A percentile compares a stretch with the other conserved stretches of the same genome.
Conservation (phyloP, 2,888 invertebrate genomes). For the Mesochorus sp. region DNA sequence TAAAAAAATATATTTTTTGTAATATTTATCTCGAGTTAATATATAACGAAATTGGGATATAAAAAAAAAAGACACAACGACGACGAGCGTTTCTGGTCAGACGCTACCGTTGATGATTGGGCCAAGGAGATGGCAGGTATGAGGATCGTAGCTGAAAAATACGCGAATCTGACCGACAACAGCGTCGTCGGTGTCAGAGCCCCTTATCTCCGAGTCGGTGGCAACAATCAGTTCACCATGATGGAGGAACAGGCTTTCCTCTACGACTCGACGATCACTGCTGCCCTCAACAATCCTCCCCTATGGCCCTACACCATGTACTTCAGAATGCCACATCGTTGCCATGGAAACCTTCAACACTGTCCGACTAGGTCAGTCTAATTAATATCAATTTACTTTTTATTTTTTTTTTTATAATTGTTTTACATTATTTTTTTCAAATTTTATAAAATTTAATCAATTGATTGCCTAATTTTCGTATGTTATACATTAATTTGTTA, state of each 20-base stretch:
- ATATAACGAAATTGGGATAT: constrained; percentile 31
- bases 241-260: constrained; percentile 98
- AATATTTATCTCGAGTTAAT: no score
- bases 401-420: no score
- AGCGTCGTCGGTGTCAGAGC: constrained; percentile 95
- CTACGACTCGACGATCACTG: constrained; percentile 97
- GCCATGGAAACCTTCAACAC: constrained; percentile 95
- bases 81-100: constrained; percentile 96
- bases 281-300: constrained; percentile 94
- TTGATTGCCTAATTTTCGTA: no score
- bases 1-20: no score
- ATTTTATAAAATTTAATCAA: no score
- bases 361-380: constrained; percentile 89
- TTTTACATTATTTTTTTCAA: no score
- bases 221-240: constrained; percentile 98
- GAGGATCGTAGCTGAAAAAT: constrained; percentile 95
- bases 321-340: constrained; percentile 97
- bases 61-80: constrained; percentile 94
- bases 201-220: constrained; percentile 95
- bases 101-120: constrained; percentile 96
- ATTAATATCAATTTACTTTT: no score
- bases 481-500: no score
- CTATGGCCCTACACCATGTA: constrained; percentile 99
- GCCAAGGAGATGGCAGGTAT: constrained; percentile 97
- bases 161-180: constrained; percentile 94